Conservation (phyloP, 2,888 invertebrate species). For the Aricia artaxerxes region DNA sequence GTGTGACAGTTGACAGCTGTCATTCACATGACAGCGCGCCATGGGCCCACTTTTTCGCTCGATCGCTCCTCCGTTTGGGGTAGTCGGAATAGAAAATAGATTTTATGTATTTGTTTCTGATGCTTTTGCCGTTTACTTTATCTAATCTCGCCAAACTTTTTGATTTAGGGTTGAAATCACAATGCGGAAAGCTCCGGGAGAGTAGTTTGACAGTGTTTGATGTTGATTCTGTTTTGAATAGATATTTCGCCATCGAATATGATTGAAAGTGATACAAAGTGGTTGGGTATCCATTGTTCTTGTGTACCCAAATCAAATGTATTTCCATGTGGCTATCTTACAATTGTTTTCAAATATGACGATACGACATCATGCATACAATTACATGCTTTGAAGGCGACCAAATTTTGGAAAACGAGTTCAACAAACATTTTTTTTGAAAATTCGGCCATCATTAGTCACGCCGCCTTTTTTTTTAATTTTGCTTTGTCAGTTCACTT, state of each 20-base stretch:
- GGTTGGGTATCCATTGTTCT: neutral
- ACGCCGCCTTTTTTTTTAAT: too few species aligned
- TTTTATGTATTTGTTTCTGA: conserved; percentile 25
- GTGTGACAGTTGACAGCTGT: conserved; percentile 50
- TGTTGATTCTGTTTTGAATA: neutral
- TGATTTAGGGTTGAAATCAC: conserved; percentile 28
- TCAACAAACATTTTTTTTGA: too few species aligned
- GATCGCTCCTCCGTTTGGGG: conserved; percentile 61
- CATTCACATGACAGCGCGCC: conserved; percentile 65
- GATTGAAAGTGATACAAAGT: neutral
- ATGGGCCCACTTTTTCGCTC: conserved; percentile 69
- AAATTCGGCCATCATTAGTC: too few species aligned
- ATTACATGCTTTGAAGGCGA: too few species aligned
- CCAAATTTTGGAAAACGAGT: too few species aligned
- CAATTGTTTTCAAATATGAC: neutral
- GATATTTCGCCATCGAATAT: neutral
- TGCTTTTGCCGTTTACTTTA: conserved; percentile 22
- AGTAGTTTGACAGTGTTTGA: conserved; percentile 16
- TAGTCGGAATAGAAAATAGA: conserved; percentile 44
- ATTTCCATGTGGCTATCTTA: neutral
- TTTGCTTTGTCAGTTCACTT: neutral
- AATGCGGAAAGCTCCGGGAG: conserved; percentile 5
- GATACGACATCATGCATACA: neutral
- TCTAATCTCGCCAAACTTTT: conserved; percentile 15
- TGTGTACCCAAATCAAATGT: neutral